phyloP scores from a whole-genome alignment of 2,797 vertebrate species.

The Urosaurus nigricauda region DNA sequence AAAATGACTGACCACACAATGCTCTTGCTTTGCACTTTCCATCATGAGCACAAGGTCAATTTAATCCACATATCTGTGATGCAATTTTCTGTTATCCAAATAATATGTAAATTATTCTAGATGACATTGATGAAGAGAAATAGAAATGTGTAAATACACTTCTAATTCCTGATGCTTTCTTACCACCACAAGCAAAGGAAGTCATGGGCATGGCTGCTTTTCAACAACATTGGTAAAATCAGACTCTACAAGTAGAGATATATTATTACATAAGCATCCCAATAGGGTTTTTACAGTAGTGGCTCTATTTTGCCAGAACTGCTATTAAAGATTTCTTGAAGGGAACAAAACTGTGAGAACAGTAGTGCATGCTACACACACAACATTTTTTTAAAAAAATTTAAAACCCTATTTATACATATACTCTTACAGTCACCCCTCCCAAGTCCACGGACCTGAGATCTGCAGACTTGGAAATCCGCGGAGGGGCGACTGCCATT shows the following conservation, averaged over 20 bases:
- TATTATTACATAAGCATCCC: neutral
- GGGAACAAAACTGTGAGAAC: neutral
- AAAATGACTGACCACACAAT: neutral
- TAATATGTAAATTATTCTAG: neutral
- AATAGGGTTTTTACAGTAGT: neutral
- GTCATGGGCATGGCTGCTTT: neutral
- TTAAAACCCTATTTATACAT: neutral
- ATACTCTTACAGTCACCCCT: too few relatives aligned
- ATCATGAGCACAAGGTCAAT: neutral
- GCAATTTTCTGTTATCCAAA: neutral
- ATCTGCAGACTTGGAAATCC: too few relatives aligned
- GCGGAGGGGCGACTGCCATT: too few relatives aligned
- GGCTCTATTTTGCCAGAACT: too few relatives aligned
- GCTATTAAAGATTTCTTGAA: neutral
- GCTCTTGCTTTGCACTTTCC: neutral
- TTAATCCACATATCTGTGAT: neutral
- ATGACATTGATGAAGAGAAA: neutral
- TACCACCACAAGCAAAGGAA: neutral
- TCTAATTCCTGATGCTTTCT: neutral
- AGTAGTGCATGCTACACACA: neutral
- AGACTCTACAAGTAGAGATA: neutral
- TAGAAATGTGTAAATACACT: neutral
- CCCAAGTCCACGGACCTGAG: too few relatives aligned
- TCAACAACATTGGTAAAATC: neutral
- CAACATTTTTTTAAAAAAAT: too few relatives aligned